phyloP scores from a whole-genome alignment of 2,113 vertebrate species.

The Entomyzon cyanotis region DNA sequence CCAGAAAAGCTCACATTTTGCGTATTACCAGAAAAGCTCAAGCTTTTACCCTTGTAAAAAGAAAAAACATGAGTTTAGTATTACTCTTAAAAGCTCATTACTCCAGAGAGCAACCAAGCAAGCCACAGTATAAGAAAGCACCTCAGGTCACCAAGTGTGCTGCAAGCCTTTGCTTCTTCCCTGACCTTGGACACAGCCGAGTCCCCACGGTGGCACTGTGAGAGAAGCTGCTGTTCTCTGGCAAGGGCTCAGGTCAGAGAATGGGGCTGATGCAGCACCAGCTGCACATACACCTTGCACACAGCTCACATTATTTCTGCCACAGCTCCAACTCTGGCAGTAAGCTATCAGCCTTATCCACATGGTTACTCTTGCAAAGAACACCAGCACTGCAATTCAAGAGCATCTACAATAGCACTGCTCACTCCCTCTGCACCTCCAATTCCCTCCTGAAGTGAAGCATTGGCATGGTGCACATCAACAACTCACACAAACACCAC shows the following conservation, averaged over 20 bases:
- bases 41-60: background rate
- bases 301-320: accelerated
- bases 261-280: background rate
- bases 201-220: accelerated
- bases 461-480: accelerated
- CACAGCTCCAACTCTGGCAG: accelerated
- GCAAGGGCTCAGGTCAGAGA: background rate
- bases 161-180: accelerated
- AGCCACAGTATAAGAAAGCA: background rate
- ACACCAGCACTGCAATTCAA: background rate
- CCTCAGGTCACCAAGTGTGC: background rate
- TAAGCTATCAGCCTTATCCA: background rate
- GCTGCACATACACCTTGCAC: background rate
- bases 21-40: background rate
- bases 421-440: background rate
- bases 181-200: background rate
- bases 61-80: background rate
- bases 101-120: background rate
- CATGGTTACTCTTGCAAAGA: accelerated
- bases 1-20: background rate
- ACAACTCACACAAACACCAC: accelerated
- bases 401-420: background rate
- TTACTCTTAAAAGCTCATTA: background rate
- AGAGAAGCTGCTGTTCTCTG: background rate
- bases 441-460: background rate